Conservation (phyloP, 2,888 invertebrate species). For the Drosophila mulleri region DNA sequence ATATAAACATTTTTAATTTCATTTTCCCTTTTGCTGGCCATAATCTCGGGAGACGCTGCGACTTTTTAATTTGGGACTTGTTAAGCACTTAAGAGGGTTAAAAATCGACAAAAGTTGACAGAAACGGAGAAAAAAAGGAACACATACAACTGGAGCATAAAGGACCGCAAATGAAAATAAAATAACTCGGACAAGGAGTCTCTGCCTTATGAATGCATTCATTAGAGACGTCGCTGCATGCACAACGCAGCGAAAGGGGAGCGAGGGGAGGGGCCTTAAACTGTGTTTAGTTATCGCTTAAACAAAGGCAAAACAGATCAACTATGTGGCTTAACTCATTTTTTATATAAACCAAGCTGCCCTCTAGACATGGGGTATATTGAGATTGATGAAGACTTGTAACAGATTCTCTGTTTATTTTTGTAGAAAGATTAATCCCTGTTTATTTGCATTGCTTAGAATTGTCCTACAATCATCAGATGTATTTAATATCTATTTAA, state of each 20-base stretch:
- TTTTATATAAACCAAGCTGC: slow-evolving; percentile 14
- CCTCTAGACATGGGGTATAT: slow-evolving; percentile 1
- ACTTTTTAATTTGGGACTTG: slow-evolving; percentile 81
- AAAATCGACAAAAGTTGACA: slow-evolving; percentile 77
- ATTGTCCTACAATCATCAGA: no score
- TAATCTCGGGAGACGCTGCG: slow-evolving; percentile 71
- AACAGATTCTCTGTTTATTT: background rate
- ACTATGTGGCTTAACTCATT: slow-evolving; percentile 35
- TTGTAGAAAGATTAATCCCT: no score
- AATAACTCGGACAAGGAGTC: slow-evolving; percentile 31
- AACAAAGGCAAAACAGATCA: slow-evolving; percentile 52
- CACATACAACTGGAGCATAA: slow-evolving; percentile 31
- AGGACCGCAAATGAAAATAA: slow-evolving; percentile 50
- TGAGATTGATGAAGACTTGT: background rate
- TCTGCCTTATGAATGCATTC: slow-evolving; percentile 68
- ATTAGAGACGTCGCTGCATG: slow-evolving; percentile 43
- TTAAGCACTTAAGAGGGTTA: slow-evolving; percentile 82
- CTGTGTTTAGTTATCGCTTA: slow-evolving; percentile 75
- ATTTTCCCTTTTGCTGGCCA: slow-evolving; percentile 45
- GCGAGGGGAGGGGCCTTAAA: slow-evolving; percentile 33
- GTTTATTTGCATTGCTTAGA: background rate
- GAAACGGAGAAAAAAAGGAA: slow-evolving; percentile 34
- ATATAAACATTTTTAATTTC: slow-evolving; percentile 59
- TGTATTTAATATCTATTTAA: background rate
- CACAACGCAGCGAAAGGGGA: slow-evolving; percentile 15